Evolutionary conservation across 2,888 invertebrate species (phyloP), one percentile per base, ranked within the genome.

Genomic region (Ophioninae sp.): DNA sequence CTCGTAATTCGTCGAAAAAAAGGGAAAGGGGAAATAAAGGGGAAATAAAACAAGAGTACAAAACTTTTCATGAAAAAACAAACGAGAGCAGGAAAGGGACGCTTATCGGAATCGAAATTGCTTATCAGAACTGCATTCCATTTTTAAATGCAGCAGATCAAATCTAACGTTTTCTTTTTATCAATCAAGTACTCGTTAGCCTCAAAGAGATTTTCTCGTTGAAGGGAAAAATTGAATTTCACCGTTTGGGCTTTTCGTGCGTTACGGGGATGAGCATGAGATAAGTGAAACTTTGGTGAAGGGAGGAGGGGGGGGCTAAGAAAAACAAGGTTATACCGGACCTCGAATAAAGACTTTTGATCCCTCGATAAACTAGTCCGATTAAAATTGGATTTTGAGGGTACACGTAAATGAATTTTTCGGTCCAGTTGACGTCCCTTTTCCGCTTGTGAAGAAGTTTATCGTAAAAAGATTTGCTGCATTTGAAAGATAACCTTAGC

Each of bases 401-500:
- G 74, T 74, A 59, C 41, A 64, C 79, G 79, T 79, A 83, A 79
- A 72, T 76, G 79, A 72, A 75, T 75, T 73, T 82, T 59, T 20
- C 10, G 23, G 65, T 17, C 59, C 6, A 8, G 73, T 39, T 57
- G 13, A 65, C 41, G 37, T 50, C 20, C 70, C 39, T 37, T 30
- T n/a, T 37, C 21, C 62, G 13, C 64, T 21, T 21, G 67, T 77
- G 62, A 79, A 70, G 79, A 80, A 83, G n/a, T 80, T 83, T 68
- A 39, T 62, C 79, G 57, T 83, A 83, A 83, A 72, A 76, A 80
- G 73, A 80, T 80, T 82, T 70, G 79, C 82, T 82, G 82, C 79
- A 37, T 59, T 61, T 70, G 82, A 82, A 79, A 82, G 79, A 39
- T n/a, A n/a, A n/a, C n/a, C n/a, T n/a, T n/a, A n/a, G n/a, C n/a